A percentile compares a stretch with the other conserved stretches of the same genome.
phyloP scores from a whole-genome alignment of 35 echinoderm and acorn worm genomes.

The Stichopus chloronotus region DNA sequence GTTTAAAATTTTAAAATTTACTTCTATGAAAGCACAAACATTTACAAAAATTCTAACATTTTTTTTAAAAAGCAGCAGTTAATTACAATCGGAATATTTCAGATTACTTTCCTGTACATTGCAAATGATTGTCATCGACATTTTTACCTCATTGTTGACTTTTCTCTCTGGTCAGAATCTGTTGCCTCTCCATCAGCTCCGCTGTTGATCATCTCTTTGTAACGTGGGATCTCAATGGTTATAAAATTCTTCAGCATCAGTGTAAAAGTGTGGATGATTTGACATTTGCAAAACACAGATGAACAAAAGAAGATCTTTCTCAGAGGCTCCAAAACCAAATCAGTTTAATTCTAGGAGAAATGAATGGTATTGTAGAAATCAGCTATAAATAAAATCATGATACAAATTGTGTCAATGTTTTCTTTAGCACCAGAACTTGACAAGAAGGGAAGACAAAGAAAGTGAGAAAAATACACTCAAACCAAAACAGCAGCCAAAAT shows the following conservation, averaged over 20 bases:
- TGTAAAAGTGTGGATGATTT: constrained; percentile 80
- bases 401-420: no score
- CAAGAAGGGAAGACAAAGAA: no score
- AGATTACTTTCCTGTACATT: neutral
- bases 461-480: no score
- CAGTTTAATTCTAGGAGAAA: constrained; percentile 78
- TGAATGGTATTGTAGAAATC: neutral
- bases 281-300: constrained; percentile 93
- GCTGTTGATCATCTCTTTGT: neutral
- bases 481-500: no score
- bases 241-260: constrained; percentile 89
- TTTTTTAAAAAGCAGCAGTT: no score
- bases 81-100: no score
- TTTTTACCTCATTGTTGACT: constrained; percentile 13
- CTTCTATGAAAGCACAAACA: no score
- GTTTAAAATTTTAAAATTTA: no score
- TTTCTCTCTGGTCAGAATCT: neutral
- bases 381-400: neutral
- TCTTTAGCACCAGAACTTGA: no score
- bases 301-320: constrained; percentile 91
- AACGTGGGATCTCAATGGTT: constrained; percentile 71
- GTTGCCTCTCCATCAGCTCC: neutral
- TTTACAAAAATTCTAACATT: no score
- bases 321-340: constrained; percentile 88
- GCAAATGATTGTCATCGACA: neutral